Base-by-base conservation (phyloP, 2,888 invertebrate genomes). In the Acanthosoma haemorrhoidale region DNA sequence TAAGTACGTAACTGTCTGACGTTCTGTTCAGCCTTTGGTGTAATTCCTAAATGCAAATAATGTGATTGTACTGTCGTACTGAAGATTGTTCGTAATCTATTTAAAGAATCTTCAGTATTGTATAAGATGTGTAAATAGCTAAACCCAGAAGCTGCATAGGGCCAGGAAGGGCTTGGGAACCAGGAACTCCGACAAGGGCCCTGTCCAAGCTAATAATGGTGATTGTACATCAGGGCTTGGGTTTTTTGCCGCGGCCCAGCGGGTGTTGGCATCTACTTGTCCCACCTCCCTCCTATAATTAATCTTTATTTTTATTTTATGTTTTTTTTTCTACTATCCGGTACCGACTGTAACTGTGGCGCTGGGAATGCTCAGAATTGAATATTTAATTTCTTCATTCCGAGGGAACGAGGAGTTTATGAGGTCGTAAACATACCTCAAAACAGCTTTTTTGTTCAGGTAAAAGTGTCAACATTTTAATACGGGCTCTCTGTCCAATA, bases 271-370 rank as follows among this genome's bases (percentile, higher is more conserved):
- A 51, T 51, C 32, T 9, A 6, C 51, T 51, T 51, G 51, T 51
- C 51, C 51, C 25, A 51, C 51, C 51, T 51, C 29, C 43, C 43
- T 43, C 51, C n/a, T 51, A 21, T 51, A 51, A 51, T 51, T 51
- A 51, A 51, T 51, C 51, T 51, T 51, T 51, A 51, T 51, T 51
- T 51, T n/a, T n/a, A n/a, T n/a, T n/a, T n/a, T n/a, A n/a, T n/a
- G n/a, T n/a, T n/a, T n/a, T n/a, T n/a, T 32, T 51, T 51, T 51
- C 13, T n/a, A 13, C 13, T 21, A n/a, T n/a, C 51, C 51, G 13
- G 13, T 51, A 25, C 51, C 51, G 51, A 21, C 51, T 51, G 25
- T 51, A 3, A 2, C 25, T 6, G 5, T 6, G 6, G 51, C 4
- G 5, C 4, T 25, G 51, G 51, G 25, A 51, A 25, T 25, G 21